A percentile compares a stretch with the other conserved stretches of the same genome.
These are phyloP conservation scores for Eulithis testata DNA, from an alignment of 2,888 invertebrate species.

Conservation along the genomic window DNA sequence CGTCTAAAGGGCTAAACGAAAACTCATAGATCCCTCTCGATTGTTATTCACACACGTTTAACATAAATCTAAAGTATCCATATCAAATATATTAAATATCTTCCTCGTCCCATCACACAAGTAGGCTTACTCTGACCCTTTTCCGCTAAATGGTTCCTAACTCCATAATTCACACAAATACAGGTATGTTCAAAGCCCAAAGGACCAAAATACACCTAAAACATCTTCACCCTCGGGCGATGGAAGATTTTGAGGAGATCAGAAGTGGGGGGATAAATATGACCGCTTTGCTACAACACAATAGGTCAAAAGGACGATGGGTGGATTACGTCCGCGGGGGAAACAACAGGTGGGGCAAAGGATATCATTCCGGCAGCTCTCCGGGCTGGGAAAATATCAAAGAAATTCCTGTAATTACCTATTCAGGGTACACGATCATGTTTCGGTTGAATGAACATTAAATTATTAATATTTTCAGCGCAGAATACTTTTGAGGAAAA, in stretches of 20 bases:
- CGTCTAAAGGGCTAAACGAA: not conserved
- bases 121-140: conserved; percentile 18
- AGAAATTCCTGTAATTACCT: conserved; percentile 22
- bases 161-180: conserved; percentile 33
- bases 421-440: conserved; percentile 5
- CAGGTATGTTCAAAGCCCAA: conserved; percentile 27
- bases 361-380: conserved; percentile 33
- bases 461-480: not conserved
- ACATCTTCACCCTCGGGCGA: conserved; percentile 35
- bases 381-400: conserved; percentile 25
- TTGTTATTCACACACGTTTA: not conserved
- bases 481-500: not conserved
- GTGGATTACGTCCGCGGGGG: conserved; percentile 44
- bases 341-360: conserved; percentile 49
- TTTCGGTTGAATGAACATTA: conserved; percentile 4
- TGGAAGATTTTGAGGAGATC: conserved; percentile 35
- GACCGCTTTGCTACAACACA: conserved; percentile 41
- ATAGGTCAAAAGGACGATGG: conserved; percentile 45
- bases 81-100: not conserved
- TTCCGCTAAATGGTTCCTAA: conserved; percentile 22
- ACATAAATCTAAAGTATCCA: conserved; percentile 4
- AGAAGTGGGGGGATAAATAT: conserved; percentile 36
- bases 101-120: conserved; percentile 15
- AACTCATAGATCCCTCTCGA: not conserved
- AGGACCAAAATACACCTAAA: conserved; percentile 32